Percentiles rank a stretch among this genome's conserved stretches.
Conservation (phyloP, 1,140 invertebrate genomes). For the Marisa cornuarietis region DNA sequence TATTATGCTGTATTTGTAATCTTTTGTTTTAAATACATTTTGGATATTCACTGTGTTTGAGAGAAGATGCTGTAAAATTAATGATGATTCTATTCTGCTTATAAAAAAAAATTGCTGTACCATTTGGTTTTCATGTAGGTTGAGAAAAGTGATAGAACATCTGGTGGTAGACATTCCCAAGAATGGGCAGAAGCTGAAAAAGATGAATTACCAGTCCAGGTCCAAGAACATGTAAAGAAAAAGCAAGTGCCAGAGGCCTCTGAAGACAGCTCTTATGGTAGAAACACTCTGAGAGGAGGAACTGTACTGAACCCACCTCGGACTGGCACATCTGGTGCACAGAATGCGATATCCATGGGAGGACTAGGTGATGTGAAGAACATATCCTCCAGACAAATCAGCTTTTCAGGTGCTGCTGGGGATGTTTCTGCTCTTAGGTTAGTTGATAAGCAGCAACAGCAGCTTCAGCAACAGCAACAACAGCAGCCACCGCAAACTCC, state of each 20-base stretch:
- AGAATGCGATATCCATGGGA: not conserved
- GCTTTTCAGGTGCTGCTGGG: not conserved
- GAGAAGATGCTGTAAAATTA: too few relatives aligned
- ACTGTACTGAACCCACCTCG: too few relatives aligned
- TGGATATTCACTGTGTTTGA: too few relatives aligned
- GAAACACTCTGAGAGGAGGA: not conserved
- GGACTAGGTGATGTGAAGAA: not conserved
- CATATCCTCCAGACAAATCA: not conserved
- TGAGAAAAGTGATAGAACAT: not conserved
- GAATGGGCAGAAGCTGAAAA: conserved; percentile 29
- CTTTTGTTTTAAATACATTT: too few relatives aligned
- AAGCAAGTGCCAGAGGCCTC: conserved; percentile 15
- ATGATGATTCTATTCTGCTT: too few relatives aligned
- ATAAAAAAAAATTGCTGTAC: too few relatives aligned
- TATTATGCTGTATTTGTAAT: too few relatives aligned
- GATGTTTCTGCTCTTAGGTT: not conserved
- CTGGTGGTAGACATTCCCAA: conserved; percentile 1
- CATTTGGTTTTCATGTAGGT: too few relatives aligned
- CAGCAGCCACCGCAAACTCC: not conserved
- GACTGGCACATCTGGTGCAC: conserved; percentile 2
- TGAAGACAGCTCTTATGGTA: not conserved
- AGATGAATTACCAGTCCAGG: conserved; percentile 22
- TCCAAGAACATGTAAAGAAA: conserved; percentile 20
- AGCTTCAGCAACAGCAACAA: not conserved
- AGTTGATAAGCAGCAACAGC: not conserved